Evolutionary conservation across 1,140 invertebrate species (phyloP), one percentile per base, ranked within the genome.

Genomic region (Megalonaias nervosa): DNA sequence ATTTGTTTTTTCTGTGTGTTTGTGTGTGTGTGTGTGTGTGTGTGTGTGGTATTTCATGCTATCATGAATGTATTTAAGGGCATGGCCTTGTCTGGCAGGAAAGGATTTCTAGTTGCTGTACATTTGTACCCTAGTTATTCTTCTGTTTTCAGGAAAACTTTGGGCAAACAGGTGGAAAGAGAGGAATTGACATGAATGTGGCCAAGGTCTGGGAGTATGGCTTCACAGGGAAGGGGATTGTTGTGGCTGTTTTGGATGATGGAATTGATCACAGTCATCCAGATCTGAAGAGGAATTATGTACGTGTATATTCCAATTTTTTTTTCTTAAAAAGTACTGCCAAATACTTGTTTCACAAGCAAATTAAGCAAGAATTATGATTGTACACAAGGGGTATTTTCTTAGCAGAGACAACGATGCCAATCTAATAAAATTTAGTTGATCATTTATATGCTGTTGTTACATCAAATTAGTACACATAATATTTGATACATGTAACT

Each of bases 231-330:
- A 75, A 77, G n/a, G 91, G 91, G 17, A 84, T 92, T 11, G 85
- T 86, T 13, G 83, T 91, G 19, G 84, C 84, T 58, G 88, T 91
- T 57, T 79, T 92, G 48, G 92, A 92, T 82, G 92, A 92, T 82
- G 91, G 91, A 12, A 80, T 92, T 6, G 88, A 92, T 71, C 88
- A 90, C 67, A 82, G 74, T 1, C 91, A 92, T 83, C 85, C 87
- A 11, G 92, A 92, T 80, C 83, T 92, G 17, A 77, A 67, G 15
- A 64, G 71, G 16, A 92, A 92, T 79, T 92, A 92, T 83, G 91
- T 92, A 82, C 90, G 89, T 86, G 38, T 31, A 21, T 19, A n/a
- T 15, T 31, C 56, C 11, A 4, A 67, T 0, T 23, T 21, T 23
- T 4, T 21, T 31, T 67, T 67, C 5, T 21, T 16, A 21, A 9